phyloP scores from a whole-genome alignment of 2,797 vertebrate species.

The Spondyliosoma cantharus region DNA sequence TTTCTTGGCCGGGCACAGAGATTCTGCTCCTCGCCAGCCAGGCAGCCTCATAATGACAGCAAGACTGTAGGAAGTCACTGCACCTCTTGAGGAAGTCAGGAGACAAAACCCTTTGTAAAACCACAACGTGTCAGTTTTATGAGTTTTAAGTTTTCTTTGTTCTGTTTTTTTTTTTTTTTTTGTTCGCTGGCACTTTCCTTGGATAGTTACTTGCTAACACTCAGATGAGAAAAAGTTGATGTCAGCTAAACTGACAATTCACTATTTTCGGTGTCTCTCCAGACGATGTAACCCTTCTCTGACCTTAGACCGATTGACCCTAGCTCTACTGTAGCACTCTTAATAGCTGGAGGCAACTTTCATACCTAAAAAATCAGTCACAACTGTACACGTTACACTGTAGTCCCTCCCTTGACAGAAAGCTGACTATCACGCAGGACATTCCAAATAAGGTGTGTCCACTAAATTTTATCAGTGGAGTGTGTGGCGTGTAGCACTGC shows the following conservation, averaged over 20 bases:
- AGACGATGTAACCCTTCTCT: neutral
- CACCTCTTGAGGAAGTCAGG: too few relatives aligned
- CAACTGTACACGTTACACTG: neutral
- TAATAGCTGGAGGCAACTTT: neutral
- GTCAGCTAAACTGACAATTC: neutral
- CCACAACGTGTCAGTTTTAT: too few relatives aligned
- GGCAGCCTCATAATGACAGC: too few relatives aligned
- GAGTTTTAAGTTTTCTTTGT: too few relatives aligned
- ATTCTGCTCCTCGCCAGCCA: too few relatives aligned
- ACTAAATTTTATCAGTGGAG: constrained; percentile 16
- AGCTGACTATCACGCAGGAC: constrained; percentile 3
- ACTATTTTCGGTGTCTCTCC: neutral
- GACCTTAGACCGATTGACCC: neutral
- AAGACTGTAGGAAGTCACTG: too few relatives aligned
- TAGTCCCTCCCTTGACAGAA: constrained; percentile 23
- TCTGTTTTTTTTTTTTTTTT: too few relatives aligned
- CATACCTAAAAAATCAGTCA: neutral
- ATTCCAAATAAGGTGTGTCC: constrained; percentile 14
- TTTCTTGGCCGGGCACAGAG: too few relatives aligned
- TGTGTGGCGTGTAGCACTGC: constrained; percentile 21
- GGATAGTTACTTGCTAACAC: neutral
- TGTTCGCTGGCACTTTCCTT: neutral
- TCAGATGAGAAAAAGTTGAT: neutral
- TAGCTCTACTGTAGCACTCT: neutral
- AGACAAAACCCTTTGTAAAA: too few relatives aligned